Conservation (phyloP, 2,888 invertebrate species). For the Cheilosia impressa region DNA sequence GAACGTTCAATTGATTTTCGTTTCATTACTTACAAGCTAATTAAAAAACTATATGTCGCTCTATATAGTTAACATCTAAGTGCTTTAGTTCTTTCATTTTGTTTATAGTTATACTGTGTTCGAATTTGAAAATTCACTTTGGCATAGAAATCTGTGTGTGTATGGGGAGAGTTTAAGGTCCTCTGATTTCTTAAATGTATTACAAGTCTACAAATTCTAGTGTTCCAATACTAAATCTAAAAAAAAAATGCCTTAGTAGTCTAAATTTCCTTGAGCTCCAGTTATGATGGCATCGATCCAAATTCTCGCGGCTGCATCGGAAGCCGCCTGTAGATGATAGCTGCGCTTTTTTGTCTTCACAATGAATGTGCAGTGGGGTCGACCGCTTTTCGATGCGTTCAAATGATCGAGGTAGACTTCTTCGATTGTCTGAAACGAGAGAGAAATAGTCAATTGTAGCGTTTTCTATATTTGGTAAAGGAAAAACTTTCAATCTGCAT, state of each 20-base stretch:
- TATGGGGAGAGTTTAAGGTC: constrained; percentile 24
- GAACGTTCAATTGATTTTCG: constrained; percentile 27
- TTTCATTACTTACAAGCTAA: constrained; percentile 55
- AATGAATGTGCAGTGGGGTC: constrained; percentile 95
- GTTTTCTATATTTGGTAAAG: too few species aligned
- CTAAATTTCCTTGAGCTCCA: constrained; percentile 83
- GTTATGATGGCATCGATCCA: constrained; percentile 92
- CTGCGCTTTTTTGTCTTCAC: constrained; percentile 95
- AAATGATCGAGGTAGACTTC: constrained; percentile 98
- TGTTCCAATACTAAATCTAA: constrained; percentile 29
- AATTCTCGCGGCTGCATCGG: constrained; percentile 96
- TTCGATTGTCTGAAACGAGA: constrained; percentile 91
- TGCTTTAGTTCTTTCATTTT: constrained; percentile 27
- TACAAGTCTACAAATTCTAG: constrained; percentile 40
- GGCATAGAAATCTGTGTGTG: constrained; percentile 69
- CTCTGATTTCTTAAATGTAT: constrained; percentile 49
- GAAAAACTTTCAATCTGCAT: too few species aligned
- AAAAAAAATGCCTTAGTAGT: constrained; percentile 78
- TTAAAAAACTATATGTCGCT: constrained; percentile 67
- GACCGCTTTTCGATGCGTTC: constrained; percentile 95
- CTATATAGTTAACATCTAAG: constrained; percentile 57
- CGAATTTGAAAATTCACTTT: constrained; percentile 74
- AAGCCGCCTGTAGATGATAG: constrained; percentile 96
- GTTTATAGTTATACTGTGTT: constrained; percentile 54
- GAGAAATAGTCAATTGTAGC: background rate